Evolutionary conservation across 2,888 invertebrate genomes (phyloP).

Genomic region (Sialis lutaria): DNA sequence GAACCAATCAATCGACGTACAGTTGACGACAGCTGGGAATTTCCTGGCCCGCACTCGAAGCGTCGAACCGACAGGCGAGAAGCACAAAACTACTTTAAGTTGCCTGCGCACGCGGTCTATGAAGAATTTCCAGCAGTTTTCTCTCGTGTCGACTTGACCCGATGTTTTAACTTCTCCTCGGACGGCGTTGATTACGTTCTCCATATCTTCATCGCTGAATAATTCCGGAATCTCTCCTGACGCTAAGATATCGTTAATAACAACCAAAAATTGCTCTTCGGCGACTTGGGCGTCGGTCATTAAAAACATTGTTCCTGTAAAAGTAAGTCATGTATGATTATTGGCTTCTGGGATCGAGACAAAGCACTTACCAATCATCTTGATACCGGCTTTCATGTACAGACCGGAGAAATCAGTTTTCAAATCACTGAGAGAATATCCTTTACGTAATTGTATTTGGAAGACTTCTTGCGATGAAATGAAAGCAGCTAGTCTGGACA

Average conservation of each 20-base stretch:
- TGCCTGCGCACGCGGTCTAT: conserved; percentile 73
- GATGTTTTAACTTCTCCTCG: conserved; percentile 63
- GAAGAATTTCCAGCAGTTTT: conserved; percentile 92
- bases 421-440: conserved; percentile 54
- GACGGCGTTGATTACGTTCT: conserved; percentile 64
- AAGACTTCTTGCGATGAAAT: conserved; percentile 85
- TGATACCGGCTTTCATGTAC: conserved; percentile 78
- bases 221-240: conserved; percentile 88
- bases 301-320: conserved; percentile 58
- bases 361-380: conserved; percentile 38
- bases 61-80: conserved; percentile 87
- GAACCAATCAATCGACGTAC: conserved; percentile 91
- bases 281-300: conserved; percentile 92
- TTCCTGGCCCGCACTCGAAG: conserved; percentile 73
- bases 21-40: conserved; percentile 87
- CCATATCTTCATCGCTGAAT: conserved; percentile 78
- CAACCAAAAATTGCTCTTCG: conserved; percentile 76
- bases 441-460: conserved; percentile 81
- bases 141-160: conserved; percentile 69
- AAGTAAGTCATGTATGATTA: background rate
- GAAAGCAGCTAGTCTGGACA: conserved; percentile 75
- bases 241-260: conserved; percentile 84
- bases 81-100: conserved; percentile 71
- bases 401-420: conserved; percentile 53
- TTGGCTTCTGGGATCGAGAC: background rate